Percentiles rank a stretch among this genome's conserved stretches.
phyloP scores from a whole-genome alignment of 2,888 invertebrate species.

The Machimus atricapillus region DNA sequence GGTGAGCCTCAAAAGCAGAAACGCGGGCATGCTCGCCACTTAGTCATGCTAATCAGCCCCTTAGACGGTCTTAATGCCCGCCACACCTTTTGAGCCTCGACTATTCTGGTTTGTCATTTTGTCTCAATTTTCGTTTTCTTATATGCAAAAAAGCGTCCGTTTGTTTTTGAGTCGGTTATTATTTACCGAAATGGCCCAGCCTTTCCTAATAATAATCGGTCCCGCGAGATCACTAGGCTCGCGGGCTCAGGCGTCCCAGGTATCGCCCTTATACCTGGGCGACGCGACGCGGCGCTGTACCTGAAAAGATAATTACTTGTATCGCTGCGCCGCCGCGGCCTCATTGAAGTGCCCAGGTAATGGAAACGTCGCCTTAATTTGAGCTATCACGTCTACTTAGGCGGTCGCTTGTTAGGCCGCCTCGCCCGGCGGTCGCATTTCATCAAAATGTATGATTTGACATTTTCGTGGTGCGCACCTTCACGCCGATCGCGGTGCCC shows the following conservation, averaged over 20 bases:
- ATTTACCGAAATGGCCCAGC: constrained; percentile 34
- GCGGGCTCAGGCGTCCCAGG: background rate
- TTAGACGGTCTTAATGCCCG: background rate
- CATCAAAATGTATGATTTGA: constrained; percentile 42
- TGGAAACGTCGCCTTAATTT: constrained; percentile 39
- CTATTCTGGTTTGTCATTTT: constrained; percentile 28
- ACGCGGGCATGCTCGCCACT: constrained; percentile 27
- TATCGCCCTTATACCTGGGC: background rate
- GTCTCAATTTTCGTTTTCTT: constrained; percentile 1
- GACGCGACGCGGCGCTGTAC: background rate
- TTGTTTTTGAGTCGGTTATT: constrained; percentile 32
- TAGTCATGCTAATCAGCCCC: constrained; percentile 32
- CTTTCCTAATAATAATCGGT: constrained; percentile 20
- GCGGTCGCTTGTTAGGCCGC: constrained; percentile 38
- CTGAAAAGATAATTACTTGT: constrained; percentile 30
- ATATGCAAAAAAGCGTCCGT: constrained; percentile 22
- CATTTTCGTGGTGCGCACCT: constrained; percentile 26
- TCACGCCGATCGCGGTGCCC: background rate
- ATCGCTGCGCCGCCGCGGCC: constrained; percentile 18
- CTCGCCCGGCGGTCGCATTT: constrained; percentile 28
- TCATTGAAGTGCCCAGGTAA: constrained; percentile 20
- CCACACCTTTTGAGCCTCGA: constrained; percentile 23
- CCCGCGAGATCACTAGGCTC: background rate
- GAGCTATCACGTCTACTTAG: constrained; percentile 39
- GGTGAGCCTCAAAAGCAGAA: constrained; percentile 21